Evolutionary conservation across 2,888 invertebrate species (phyloP).

Genomic region (Scelioninae gen. 1): DNA sequence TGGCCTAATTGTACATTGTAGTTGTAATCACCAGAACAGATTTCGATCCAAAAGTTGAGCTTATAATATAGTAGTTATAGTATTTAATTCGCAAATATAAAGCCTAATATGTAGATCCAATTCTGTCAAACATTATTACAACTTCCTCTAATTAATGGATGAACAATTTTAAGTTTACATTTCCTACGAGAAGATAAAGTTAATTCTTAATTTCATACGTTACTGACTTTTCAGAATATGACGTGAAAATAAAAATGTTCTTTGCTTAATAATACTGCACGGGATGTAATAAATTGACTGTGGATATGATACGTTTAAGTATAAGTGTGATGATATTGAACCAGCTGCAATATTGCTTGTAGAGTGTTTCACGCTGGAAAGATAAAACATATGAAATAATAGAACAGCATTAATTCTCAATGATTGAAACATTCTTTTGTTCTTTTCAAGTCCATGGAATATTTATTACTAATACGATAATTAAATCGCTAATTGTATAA

Average conservation of each 20-base stretch:
- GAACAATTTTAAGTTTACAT: too few species aligned
- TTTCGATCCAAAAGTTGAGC: background rate
- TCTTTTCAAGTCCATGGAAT: too few species aligned
- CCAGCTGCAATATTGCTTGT: constrained; percentile 3
- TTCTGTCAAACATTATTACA: too few species aligned
- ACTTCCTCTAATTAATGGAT: too few species aligned
- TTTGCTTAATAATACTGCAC: constrained; percentile 3
- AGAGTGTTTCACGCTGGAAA: background rate
- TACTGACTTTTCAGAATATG: background rate
- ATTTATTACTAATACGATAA: background rate
- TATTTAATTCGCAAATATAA: too few species aligned
- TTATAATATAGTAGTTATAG: background rate
- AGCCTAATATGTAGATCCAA: too few species aligned
- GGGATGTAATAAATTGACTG: constrained; percentile 16
- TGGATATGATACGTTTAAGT: constrained; percentile 18
- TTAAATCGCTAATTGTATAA: too few species aligned
- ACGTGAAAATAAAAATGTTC: constrained; percentile 17
- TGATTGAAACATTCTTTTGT: too few species aligned
- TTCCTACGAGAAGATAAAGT: too few species aligned
- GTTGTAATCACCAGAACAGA: constrained; percentile 19
- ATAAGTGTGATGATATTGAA: too few species aligned
- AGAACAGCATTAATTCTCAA: background rate
- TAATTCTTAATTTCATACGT: background rate
- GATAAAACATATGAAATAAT: background rate
- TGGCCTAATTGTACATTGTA: constrained; percentile 23